A percentile compares a stretch with the other conserved stretches of the same genome.
Conservation (phyloP, 2,113 vertebrate species). For the Gopherus flavomarginatus region DNA sequence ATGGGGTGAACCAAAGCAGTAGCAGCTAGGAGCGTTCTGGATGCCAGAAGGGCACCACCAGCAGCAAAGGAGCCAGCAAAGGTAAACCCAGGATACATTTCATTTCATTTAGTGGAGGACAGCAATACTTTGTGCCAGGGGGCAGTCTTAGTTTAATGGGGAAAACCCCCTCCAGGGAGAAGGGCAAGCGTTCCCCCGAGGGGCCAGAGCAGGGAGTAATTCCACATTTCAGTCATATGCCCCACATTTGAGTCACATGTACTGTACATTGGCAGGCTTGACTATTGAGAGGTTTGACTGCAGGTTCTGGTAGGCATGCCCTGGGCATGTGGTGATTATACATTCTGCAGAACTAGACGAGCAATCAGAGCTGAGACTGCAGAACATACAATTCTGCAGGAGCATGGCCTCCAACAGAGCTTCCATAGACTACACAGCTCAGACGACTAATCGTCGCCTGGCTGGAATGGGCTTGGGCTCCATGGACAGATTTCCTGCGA, state of each 20-base stretch:
- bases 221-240: neutral
- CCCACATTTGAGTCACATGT: neutral
- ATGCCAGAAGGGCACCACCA: neutral
- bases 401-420: neutral
- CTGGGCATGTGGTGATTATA: neutral
- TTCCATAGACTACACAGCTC: neutral
- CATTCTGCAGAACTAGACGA: neutral
- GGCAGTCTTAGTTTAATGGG: neutral
- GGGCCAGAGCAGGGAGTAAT: neutral
- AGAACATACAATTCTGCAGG: neutral
- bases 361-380: neutral
- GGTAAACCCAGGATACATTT: neutral
- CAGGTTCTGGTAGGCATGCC: neutral
- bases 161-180: neutral
- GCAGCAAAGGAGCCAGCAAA: neutral
- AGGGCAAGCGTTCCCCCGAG: neutral
- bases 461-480: neutral
- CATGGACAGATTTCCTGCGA: no score
- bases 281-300: neutral
- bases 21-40: no score
- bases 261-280: neutral
- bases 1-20: neutral
- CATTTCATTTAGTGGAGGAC: neutral
- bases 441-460: accelerated
- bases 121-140: neutral